A percentile compares a stretch with the other conserved stretches of the same genome.
phyloP scores from a whole-genome alignment of 2,113 vertebrate genomes.

The Prolemur simus region DNA sequence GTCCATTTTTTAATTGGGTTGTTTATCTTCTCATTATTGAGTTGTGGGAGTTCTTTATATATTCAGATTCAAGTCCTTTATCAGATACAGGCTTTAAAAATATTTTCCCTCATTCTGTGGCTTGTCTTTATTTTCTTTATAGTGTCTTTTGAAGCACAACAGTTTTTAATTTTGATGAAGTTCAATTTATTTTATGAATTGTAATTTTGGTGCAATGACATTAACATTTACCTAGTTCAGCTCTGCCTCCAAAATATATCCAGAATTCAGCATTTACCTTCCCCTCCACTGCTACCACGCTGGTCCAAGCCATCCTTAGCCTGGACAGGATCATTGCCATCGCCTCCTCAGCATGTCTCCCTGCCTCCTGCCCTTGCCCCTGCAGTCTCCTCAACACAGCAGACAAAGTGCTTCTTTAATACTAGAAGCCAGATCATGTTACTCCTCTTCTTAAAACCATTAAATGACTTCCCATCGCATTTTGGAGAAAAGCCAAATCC shows the following conservation, averaged over 20 bases:
- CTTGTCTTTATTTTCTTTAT: constrained; percentile 28
- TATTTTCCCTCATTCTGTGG: constrained; percentile 25
- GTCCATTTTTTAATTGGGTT: constrained; percentile 27
- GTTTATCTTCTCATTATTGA: constrained; percentile 45
- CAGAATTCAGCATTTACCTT: neutral
- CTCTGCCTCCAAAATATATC: neutral
- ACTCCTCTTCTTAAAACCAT: constrained; percentile 40
- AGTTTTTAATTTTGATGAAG: constrained; percentile 29
- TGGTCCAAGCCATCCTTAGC: neutral
- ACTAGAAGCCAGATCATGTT: constrained; percentile 21
- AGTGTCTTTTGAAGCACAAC: neutral
- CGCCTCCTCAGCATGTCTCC: neutral
- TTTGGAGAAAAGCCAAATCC: constrained; percentile 40
- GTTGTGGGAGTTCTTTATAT: constrained; percentile 47
- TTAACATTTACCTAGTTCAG: neutral
- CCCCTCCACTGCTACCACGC: neutral
- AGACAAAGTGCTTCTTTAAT: neutral
- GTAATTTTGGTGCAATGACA: neutral
- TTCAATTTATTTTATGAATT: constrained; percentile 16
- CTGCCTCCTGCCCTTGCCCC: neutral
- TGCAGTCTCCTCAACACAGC: neutral
- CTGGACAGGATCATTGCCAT: neutral
- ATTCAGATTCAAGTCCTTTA: constrained; percentile 49
- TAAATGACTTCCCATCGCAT: neutral
- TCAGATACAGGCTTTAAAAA: neutral